Evolutionary conservation across 2,797 vertebrate genomes (phyloP).

Genomic region (Gouania willdenowi): DNA sequence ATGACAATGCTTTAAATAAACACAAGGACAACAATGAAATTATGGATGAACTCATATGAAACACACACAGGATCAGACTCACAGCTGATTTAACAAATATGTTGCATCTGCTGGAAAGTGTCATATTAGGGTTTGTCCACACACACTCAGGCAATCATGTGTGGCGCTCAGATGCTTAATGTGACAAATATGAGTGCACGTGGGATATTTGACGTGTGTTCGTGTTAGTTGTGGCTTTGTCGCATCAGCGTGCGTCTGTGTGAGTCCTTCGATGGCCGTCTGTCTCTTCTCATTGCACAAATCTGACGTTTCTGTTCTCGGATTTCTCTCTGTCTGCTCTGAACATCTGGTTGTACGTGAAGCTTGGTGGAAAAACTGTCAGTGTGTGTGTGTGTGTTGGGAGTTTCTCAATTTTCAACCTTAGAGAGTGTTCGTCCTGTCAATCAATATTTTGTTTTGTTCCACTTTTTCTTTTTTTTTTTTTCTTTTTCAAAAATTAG

Average conservation of each 20-base stretch:
- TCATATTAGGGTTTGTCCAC: constrained; percentile 24
- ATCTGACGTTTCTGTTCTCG: constrained; percentile 24
- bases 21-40: too few species aligned
- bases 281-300: constrained; percentile 34
- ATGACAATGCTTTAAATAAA: too few species aligned
- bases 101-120: constrained; percentile 24
- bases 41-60: background rate
- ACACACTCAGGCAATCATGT: constrained; percentile 10
- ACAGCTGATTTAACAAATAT: constrained; percentile 34
- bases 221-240: background rate
- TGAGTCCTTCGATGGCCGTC: constrained; percentile 5
- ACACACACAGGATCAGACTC: constrained; percentile 4
- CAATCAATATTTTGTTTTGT: too few species aligned
- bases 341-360: constrained; percentile 26
- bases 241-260: constrained; percentile 18
- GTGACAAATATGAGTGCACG: constrained; percentile 10
- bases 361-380: background rate
- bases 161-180: constrained; percentile 13
- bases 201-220: background rate
- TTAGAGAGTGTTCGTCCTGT: too few species aligned
- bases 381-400: background rate
- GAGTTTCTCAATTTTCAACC: too few species aligned
- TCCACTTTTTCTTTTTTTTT: too few species aligned
- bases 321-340: constrained; percentile 15
- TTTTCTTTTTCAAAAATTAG: too few species aligned